Conservation (phyloP, 2,113 vertebrate genomes). For the Solenodon paradoxus region DNA sequence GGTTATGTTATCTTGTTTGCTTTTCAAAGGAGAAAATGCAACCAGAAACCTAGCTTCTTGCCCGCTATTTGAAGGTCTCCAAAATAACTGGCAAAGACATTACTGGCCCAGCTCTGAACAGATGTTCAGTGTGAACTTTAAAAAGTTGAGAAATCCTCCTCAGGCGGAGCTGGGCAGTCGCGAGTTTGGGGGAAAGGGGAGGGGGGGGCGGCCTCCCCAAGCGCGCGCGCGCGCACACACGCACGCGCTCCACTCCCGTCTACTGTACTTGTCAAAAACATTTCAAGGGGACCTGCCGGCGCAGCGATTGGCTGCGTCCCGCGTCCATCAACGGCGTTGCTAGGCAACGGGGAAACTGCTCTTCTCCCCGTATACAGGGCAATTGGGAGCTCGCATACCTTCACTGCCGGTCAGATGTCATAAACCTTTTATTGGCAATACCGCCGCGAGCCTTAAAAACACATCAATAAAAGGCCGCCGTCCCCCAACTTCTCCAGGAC, state of each 20-base stretch:
- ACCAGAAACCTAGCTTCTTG: slow-evolving; percentile 2
- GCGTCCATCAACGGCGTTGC: slow-evolving; percentile 81
- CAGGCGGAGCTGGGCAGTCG: not conserved
- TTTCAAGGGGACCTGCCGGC: slow-evolving; percentile 70
- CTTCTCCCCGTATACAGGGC: slow-evolving; percentile 61
- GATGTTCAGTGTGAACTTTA: slow-evolving; percentile 51
- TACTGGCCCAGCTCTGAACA: slow-evolving; percentile 23
- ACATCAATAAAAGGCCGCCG: slow-evolving; percentile 59
- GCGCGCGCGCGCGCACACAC: slow-evolving; percentile 27
- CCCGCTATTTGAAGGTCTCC: slow-evolving; percentile 1
- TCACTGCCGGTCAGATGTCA: slow-evolving; percentile 83
- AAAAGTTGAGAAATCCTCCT: slow-evolving; percentile 42
- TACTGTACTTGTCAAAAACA: slow-evolving; percentile 81
- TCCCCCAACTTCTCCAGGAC: slow-evolving; percentile 36
- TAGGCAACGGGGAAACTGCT: slow-evolving; percentile 79
- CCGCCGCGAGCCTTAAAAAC: slow-evolving; percentile 56
- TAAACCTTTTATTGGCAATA: slow-evolving; percentile 75
- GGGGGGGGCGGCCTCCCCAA: not conserved
- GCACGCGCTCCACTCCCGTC: slow-evolving; percentile 59
- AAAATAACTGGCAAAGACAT: slow-evolving; percentile 48
- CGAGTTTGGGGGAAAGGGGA: not conserved
- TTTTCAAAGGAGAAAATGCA: slow-evolving; percentile 35
- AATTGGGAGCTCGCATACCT: slow-evolving; percentile 79
- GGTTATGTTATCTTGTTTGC: not conserved
- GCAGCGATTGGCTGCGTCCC: slow-evolving; percentile 71